Percentiles rank a stretch among this genome's conserved stretches.
phyloP scores from a whole-genome alignment of 1,140 invertebrate genomes.

The Cotesia glomerata region DNA sequence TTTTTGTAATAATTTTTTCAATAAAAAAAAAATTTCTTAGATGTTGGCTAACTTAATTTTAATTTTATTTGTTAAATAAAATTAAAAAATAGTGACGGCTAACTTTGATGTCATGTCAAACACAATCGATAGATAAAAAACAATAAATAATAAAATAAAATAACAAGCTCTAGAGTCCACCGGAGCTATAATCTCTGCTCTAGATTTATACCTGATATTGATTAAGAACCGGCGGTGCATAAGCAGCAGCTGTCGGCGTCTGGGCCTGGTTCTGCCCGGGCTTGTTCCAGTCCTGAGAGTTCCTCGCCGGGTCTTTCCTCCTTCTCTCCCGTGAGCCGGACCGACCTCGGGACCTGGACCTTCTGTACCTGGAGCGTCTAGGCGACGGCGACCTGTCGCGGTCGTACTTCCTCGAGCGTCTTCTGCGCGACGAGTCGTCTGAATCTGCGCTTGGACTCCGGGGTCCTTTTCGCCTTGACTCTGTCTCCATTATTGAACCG shows the following conservation, averaged over 20 bases:
- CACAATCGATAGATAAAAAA: not conserved
- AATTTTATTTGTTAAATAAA: too few species aligned
- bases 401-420: constrained; percentile 56
- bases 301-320: constrained; percentile 46
- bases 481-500: constrained; percentile 47
- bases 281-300: constrained; percentile 52
- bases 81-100: too few species aligned
- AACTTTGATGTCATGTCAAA: too few species aligned
- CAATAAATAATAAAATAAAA: not conserved
- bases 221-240: constrained; percentile 54
- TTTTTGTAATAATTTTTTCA: too few species aligned
- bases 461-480: constrained; percentile 51
- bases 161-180: not conserved
- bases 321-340: constrained; percentile 53
- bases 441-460: constrained; percentile 57
- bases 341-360: constrained; percentile 54
- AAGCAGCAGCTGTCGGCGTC: constrained; percentile 40
- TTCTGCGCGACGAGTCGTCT: constrained; percentile 53
- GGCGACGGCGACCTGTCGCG: constrained; percentile 54
- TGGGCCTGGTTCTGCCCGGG: constrained; percentile 36
- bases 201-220: constrained; percentile 53
- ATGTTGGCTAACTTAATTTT: too few species aligned
- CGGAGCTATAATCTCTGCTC: too few species aligned
- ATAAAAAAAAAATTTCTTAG: too few species aligned
- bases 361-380: constrained; percentile 52